phyloP scores from a whole-genome alignment of 2,888 invertebrate genomes.

The Tupiocoris notatus region DNA sequence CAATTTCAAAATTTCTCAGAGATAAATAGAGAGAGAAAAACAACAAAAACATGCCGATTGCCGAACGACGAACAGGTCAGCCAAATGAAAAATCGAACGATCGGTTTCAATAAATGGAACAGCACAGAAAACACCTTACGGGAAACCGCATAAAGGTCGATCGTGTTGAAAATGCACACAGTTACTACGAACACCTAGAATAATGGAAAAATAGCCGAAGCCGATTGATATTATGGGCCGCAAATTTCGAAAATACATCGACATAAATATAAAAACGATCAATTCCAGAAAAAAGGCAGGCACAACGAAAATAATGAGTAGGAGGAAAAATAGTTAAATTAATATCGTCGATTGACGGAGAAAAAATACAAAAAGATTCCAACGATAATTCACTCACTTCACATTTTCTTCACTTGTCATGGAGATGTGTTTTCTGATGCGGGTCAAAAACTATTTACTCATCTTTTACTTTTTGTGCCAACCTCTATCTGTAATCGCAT shows the following conservation, averaged over 20 bases:
- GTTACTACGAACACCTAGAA: not conserved
- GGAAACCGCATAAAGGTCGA: too few relatives aligned
- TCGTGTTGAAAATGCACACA: too few relatives aligned
- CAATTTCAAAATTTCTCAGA: too few relatives aligned
- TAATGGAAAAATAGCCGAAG: not conserved
- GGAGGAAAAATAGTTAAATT: slow-evolving; percentile 21
- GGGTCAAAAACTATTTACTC: slow-evolving; percentile 35
- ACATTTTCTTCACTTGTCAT: slow-evolving; percentile 41
- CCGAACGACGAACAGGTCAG: too few relatives aligned
- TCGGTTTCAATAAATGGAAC: too few relatives aligned
- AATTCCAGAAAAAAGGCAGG: slow-evolving; percentile 38
- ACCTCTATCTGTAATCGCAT: slow-evolving; percentile 40
- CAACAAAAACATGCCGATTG: too few relatives aligned
- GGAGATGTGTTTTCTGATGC: slow-evolving; percentile 41
- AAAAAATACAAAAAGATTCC: slow-evolving; percentile 3
- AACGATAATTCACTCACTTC: slow-evolving; percentile 40
- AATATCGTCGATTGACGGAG: not conserved
- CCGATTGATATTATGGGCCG: not conserved
- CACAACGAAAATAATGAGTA: slow-evolving; percentile 38
- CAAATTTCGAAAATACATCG: slow-evolving; percentile 6
- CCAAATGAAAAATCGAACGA: too few relatives aligned
- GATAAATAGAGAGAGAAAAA: too few relatives aligned
- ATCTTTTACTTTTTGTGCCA: slow-evolving; percentile 42
- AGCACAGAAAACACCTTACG: too few relatives aligned
- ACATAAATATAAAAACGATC: not conserved